phyloP scores from a whole-genome alignment of 1,140 invertebrate genomes.

The Coelopa frigida region DNA sequence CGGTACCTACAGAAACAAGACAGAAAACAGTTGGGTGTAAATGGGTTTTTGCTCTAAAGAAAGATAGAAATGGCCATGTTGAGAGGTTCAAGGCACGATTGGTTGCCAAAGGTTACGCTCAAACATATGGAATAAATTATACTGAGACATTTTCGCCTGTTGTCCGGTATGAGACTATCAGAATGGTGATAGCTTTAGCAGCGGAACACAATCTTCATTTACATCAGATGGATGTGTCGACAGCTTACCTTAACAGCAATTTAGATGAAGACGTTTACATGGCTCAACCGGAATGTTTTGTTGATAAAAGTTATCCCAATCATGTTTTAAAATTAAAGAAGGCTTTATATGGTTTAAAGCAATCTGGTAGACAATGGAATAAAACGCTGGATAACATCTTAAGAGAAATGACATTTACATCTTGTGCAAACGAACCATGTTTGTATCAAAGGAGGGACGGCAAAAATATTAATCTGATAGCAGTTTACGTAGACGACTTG shows the following conservation, averaged over 20 bases:
- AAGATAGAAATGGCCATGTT: slow-evolving; percentile 13
- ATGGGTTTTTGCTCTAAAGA: slow-evolving; percentile 24
- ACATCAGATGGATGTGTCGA: slow-evolving; percentile 10
- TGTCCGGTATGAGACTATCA: slow-evolving; percentile 24
- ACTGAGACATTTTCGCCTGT: slow-evolving; percentile 38
- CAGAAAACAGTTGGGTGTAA: slow-evolving; percentile 11
- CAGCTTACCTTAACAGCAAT: slow-evolving; percentile 11
- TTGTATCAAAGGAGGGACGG: not conserved
- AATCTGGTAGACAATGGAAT: slow-evolving; percentile 26
- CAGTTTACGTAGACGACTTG: slow-evolving; percentile 10
- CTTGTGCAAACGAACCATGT: slow-evolving; percentile 25
- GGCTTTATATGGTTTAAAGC: slow-evolving; percentile 30
- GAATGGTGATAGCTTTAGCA: slow-evolving; percentile 24
- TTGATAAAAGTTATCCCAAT: not conserved
- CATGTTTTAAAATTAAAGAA: slow-evolving; percentile 31
- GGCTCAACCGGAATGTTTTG: not conserved
- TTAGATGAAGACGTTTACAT: slow-evolving; percentile 11
- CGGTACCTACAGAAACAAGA: slow-evolving; percentile 13
- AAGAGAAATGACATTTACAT: slow-evolving; percentile 20
- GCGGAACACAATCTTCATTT: slow-evolving; percentile 7
- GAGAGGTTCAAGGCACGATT: slow-evolving; percentile 37
- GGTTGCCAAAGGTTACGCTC: slow-evolving; percentile 35
- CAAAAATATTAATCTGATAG: slow-evolving; percentile 1
- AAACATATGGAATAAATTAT: slow-evolving; percentile 34
- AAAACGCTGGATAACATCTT: slow-evolving; percentile 22